Evolutionary conservation across 2,113 vertebrate species (phyloP).

Genomic region (Calonectris borealis): DNA sequence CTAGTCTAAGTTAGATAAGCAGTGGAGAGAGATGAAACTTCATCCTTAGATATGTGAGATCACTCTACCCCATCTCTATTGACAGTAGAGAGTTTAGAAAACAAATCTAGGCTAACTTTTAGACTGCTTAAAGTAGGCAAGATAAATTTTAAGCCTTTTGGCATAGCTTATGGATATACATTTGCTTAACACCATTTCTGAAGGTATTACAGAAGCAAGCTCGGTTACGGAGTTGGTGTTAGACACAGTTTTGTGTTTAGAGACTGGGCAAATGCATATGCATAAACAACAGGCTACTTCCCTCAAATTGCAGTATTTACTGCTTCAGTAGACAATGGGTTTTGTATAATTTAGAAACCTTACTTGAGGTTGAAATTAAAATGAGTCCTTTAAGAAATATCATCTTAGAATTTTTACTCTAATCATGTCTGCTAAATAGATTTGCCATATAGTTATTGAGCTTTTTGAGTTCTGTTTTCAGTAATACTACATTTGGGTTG

Average conservation of each 20-base stretch:
- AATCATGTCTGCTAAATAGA: not conserved
- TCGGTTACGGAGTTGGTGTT: not conserved
- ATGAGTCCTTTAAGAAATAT: not conserved
- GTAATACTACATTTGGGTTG: not conserved
- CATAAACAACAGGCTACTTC: not conserved
- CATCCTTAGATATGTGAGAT: not conserved
- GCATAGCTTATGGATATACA: not conserved
- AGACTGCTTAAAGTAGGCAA: not conserved
- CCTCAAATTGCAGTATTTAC: not conserved
- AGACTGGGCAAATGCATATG: not conserved
- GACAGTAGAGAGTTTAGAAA: not conserved
- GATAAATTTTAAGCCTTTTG: not conserved
- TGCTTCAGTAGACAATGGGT: not conserved
- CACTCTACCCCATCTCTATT: not conserved
- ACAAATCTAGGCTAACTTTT: not conserved
- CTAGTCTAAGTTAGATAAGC: not conserved
- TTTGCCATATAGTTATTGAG: not conserved
- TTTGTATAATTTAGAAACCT: not conserved
- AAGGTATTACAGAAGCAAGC: not conserved
- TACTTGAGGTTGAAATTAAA: not conserved
- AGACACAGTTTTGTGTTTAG: not conserved
- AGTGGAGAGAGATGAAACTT: not conserved
- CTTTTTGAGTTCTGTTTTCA: not conserved
- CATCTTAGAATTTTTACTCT: not conserved
- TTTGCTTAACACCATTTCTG: not conserved